Conservation (phyloP, 2,888 invertebrate species). For the Drosophila eohydei region DNA sequence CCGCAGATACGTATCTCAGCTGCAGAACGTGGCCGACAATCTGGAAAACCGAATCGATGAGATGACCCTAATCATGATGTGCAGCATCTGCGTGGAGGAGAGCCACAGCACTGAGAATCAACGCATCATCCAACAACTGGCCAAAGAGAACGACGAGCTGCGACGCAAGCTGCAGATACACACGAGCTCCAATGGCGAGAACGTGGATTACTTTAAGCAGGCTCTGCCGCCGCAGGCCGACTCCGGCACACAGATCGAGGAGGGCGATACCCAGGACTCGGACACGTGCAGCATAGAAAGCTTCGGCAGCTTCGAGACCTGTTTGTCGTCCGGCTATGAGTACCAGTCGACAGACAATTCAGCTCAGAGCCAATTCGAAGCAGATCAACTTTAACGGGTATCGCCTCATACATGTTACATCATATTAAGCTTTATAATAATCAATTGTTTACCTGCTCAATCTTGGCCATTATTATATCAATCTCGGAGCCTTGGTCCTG, state of each 20-base stretch:
- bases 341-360: constrained; percentile 8
- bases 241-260: constrained; percentile 48
- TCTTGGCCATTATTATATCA: constrained; percentile 97
- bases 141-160: constrained; percentile 52
- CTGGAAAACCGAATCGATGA: constrained; percentile 56
- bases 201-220: constrained; percentile 27
- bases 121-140: constrained; percentile 42
- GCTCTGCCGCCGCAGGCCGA: constrained; percentile 21
- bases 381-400: constrained; percentile 19
- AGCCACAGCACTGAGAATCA: constrained; percentile 39
- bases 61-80: constrained; percentile 54
- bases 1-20: constrained; percentile 30
- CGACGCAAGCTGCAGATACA: constrained; percentile 61
- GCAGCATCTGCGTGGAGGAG: constrained; percentile 33
- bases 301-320: constrained; percentile 45
- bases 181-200: neutral
- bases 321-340: constrained; percentile 26
- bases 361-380: constrained; percentile 20
- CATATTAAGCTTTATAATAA: neutral
- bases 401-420: neutral
- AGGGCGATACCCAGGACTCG: neutral
- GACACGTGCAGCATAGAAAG: constrained; percentile 42
- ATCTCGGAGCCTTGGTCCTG: constrained; percentile 90
- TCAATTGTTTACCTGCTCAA: constrained; percentile 89
- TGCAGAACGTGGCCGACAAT: constrained; percentile 31